Conservation (phyloP, 2,797 vertebrate genomes). For the Sebastes jordani region DNA sequence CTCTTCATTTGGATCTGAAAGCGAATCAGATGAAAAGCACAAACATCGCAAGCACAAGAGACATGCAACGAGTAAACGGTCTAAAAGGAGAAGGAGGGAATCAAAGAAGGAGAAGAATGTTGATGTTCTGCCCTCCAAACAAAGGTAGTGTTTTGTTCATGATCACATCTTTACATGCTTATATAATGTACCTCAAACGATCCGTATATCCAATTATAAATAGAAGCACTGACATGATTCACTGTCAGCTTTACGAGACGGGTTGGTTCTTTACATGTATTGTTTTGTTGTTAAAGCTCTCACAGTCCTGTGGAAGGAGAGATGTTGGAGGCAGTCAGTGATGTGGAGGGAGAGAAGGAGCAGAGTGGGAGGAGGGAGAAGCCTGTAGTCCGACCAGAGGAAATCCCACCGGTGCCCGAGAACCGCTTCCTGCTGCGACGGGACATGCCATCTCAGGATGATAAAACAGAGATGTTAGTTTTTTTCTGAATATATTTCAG, state of each 20-base stretch:
- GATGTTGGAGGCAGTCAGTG: slow-evolving; percentile 73
- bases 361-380: slow-evolving; percentile 89
- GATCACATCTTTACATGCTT: background rate
- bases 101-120: slow-evolving; percentile 72
- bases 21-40: slow-evolving; percentile 81
- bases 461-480: slow-evolving; percentile 87
- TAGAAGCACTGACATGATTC: background rate
- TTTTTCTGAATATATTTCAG: background rate
- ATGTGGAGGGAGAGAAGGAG: slow-evolving; percentile 82
- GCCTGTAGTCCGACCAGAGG: slow-evolving; percentile 93
- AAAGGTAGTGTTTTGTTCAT: slow-evolving; percentile 76
- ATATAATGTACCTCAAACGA: background rate
- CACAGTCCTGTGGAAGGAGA: slow-evolving; percentile 80
- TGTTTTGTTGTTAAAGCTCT: slow-evolving; percentile 15
- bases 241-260: background rate
- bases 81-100: slow-evolving; percentile 85
- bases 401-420: slow-evolving; percentile 97
- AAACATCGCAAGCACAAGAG: slow-evolving; percentile 82
- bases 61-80: slow-evolving; percentile 83
- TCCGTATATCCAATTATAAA: background rate
- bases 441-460: slow-evolving; percentile 85
- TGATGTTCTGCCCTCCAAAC: slow-evolving; percentile 62
- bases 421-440: slow-evolving; percentile 95
- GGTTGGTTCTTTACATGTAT: slow-evolving; percentile 11
- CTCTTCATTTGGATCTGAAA: slow-evolving; percentile 85